Conservation (phyloP, 1,140 invertebrate species). For the Bursaphelenchus mucronatus region DNA sequence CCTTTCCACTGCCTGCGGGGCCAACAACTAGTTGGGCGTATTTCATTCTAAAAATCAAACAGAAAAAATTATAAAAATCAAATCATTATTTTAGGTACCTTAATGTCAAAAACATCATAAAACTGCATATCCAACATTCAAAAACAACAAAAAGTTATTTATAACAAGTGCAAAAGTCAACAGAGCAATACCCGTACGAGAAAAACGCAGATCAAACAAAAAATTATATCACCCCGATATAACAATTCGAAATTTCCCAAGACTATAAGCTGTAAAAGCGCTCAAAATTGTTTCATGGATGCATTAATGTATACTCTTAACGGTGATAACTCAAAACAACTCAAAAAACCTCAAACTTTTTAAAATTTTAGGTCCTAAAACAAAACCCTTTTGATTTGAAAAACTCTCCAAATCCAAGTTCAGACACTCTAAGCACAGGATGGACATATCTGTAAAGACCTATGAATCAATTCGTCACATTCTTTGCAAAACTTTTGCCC, state of each 20-base stretch:
- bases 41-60: constrained; percentile 45
- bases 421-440: constrained; percentile 3
- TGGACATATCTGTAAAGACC: constrained; percentile 13
- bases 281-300: too few relatives aligned
- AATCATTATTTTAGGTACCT: not conserved
- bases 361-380: too few relatives aligned
- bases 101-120: constrained; percentile 3
- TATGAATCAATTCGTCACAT: constrained; percentile 15
- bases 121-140: not conserved
- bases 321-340: too few relatives aligned
- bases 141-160: not conserved
- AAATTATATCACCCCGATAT: constrained; percentile 12
- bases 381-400: too few relatives aligned
- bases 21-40: constrained; percentile 91
- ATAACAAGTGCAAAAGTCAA: not conserved
- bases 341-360: too few relatives aligned
- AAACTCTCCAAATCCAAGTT: too few relatives aligned
- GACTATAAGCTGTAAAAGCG: not conserved
- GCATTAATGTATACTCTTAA: too few relatives aligned
- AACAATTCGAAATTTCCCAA: not conserved
- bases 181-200: not conserved
- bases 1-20: constrained; percentile 89
- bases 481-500: constrained; percentile 4
- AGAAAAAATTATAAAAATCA: not conserved
- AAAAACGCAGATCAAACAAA: constrained; percentile 1